Evolutionary conservation across 2,888 invertebrate species (phyloP).

Genomic region (Aleiodes testaceus): DNA sequence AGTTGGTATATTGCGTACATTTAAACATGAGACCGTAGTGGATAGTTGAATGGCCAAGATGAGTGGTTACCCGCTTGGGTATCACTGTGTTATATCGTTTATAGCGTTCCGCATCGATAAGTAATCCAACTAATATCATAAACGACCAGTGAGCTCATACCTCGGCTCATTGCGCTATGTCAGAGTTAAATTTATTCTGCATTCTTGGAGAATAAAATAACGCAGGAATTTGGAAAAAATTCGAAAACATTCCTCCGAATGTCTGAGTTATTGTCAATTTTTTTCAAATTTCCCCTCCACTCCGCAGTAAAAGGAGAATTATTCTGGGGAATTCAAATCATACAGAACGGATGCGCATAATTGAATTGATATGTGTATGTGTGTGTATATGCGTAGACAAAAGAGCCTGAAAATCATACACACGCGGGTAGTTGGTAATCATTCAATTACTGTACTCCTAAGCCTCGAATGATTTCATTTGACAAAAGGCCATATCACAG

Average conservation of each 20-base stretch:
- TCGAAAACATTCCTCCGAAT: not conserved
- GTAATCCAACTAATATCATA: slow-evolving; percentile 38
- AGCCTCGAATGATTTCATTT: slow-evolving; percentile 66
- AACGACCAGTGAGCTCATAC: slow-evolving; percentile 1
- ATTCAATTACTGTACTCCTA: slow-evolving; percentile 68
- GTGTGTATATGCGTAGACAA: slow-evolving; percentile 19
- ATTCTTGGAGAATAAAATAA: not conserved
- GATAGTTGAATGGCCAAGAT: slow-evolving; percentile 18
- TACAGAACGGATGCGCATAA: slow-evolving; percentile 38
- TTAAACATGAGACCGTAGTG: slow-evolving; percentile 46
- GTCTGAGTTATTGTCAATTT: no score
- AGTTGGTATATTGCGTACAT: slow-evolving; percentile 47
- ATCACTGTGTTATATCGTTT: slow-evolving; percentile 34
- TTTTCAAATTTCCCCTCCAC: no score
- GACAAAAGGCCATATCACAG: slow-evolving; percentile 58
- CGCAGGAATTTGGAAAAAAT: not conserved
- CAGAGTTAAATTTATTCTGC: not conserved
- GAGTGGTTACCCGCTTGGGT: slow-evolving; percentile 11
- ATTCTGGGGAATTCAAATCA: not conserved
- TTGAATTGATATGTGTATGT: slow-evolving; percentile 38
- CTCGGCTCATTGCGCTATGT: not conserved
- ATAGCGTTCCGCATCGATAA: slow-evolving; percentile 39
- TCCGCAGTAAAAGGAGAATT: no score
- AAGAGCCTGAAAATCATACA: slow-evolving; percentile 38
- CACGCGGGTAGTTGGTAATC: slow-evolving; percentile 59